phyloP scores from a whole-genome alignment of 2,797 vertebrate species.

The Aselliscus stoliczkanus region DNA sequence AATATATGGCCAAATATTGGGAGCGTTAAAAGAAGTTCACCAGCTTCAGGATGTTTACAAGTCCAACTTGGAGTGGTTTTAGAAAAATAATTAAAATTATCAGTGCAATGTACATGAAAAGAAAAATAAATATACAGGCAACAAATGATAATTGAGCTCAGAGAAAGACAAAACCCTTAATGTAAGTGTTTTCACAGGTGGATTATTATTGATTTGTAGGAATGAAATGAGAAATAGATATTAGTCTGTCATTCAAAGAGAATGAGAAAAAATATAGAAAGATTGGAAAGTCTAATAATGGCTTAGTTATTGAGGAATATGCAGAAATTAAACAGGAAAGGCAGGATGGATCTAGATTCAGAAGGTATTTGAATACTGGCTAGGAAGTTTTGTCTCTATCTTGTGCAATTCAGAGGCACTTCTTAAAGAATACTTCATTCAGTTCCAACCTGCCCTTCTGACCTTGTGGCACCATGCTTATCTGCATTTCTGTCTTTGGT shows the following conservation, averaged over 20 bases:
- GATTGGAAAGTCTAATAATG: not conserved
- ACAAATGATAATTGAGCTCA: conserved; percentile 28
- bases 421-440: not conserved
- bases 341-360: not conserved
- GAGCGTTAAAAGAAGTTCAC: not conserved
- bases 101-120: not conserved
- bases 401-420: not conserved
- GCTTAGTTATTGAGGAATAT: not conserved
- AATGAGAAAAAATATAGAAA: not conserved
- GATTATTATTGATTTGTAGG: conserved; percentile 26
- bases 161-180: not conserved
- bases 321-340: not conserved
- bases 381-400: not conserved
- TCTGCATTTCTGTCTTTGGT: not conserved
- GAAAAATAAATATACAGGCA: conserved; percentile 26
- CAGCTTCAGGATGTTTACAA: not conserved
- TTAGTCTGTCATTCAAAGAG: not conserved
- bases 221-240: not conserved
- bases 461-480: not conserved
- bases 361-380: not conserved
- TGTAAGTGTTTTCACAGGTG: not conserved
- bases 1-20: not conserved
- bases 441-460: not conserved
- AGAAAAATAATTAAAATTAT: conserved; percentile 36
- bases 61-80: conserved; percentile 19